Evolutionary conservation across 2,888 invertebrate species (phyloP), one percentile per base, ranked within the genome.

Genomic region (Alentia gelatinosa): DNA sequence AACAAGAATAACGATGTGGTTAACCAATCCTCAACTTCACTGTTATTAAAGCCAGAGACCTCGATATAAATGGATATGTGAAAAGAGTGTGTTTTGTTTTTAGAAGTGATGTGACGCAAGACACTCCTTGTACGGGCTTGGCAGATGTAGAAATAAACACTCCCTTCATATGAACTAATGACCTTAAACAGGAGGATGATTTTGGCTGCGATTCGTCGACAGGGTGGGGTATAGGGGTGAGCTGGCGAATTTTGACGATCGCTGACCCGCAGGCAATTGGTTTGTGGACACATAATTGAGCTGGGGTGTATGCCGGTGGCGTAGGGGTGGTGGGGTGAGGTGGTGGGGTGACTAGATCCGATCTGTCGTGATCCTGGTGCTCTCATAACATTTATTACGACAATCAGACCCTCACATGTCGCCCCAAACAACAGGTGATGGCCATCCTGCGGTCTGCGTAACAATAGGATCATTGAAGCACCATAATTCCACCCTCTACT

Each of bases 341-440:
- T 30, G 30, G 68, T 30, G 30, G 68, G 68, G 56, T 56, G 56
- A 56, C 56, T 56, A 74, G n/a, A 74, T 26, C 74, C n/a, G 79
- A 79, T 79, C 37, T 79, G 79, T 39, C 15, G 39, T n/a, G 9
- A 79, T 79, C 79, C 79, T 19, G n/a, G 79, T 68, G 26, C 68
- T 68, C 79, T 79, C 37, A 35, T 35, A 1, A 39, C 39, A 35
- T 79, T 39, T 79, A 79, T 79, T 35, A 79, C 35, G 37, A 79
- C 39, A 79, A 79, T 79, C 79, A 79, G 37, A 37, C 74, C 74
- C 26, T 74, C 56, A 33, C 74, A 33, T 74, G 74, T 74, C 74
- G 39, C 79, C 39, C 79, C 39, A 79, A 39, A 79, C 79, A 79
- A 79, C 79, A 79, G 79, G 37, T 39, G 35, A 39, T 79, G 37